A percentile compares a stretch with the other conserved stretches of the same genome.
phyloP scores from a whole-genome alignment of 2,888 invertebrate species.

The Spatulosminthurus flaviceps region DNA sequence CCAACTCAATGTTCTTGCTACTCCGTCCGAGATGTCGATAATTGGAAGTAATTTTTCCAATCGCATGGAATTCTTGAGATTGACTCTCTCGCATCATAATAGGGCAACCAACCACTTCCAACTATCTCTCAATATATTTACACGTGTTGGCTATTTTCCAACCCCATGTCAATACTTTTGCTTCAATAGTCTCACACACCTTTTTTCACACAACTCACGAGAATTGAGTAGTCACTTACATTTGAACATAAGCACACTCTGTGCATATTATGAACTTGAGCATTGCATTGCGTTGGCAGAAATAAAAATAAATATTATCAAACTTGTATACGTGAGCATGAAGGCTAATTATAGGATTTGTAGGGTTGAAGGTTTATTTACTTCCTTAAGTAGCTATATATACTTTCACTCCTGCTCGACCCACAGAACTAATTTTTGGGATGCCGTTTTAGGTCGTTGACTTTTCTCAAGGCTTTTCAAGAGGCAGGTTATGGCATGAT shows the following conservation, averaged over 20 bases:
- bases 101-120: not conserved
- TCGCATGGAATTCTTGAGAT: not conserved
- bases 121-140: not conserved
- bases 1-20: not conserved
- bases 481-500: constrained; percentile 27
- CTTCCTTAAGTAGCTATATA: not conserved
- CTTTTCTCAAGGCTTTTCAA: constrained; percentile 7
- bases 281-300: too few species aligned
- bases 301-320: not conserved
- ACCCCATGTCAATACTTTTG: not conserved
- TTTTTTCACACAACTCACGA: too few species aligned
- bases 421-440: constrained; percentile 10
- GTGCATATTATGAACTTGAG: too few species aligned
- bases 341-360: not conserved
- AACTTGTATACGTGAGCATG: not conserved
- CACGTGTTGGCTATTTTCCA: not conserved
- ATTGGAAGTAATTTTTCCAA: not conserved
- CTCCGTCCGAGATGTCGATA: not conserved
- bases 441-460: constrained; percentile 18
- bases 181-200: too few species aligned
- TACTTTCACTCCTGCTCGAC: constrained; percentile 10
- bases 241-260: too few species aligned
- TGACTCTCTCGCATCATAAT: not conserved
- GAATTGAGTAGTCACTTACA: too few species aligned
- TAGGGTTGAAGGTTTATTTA: constrained; percentile 1